Conservation (phyloP, 2,888 invertebrate genomes). For the Salpingus planirostris region DNA sequence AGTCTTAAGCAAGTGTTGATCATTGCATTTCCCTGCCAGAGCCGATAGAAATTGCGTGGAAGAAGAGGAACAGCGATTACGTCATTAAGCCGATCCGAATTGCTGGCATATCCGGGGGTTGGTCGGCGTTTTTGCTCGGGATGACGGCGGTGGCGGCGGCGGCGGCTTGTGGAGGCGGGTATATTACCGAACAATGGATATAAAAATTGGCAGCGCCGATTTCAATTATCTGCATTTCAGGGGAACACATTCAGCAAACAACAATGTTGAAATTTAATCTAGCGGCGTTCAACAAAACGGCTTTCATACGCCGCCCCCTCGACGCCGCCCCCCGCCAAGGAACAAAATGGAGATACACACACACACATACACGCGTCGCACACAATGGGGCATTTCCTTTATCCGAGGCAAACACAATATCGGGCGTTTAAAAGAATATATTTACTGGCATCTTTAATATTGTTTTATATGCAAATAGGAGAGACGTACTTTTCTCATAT, state of each 20-base stretch:
- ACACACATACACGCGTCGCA: constrained; percentile 4
- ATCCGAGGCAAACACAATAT: constrained; percentile 13
- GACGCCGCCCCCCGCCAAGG: no score
- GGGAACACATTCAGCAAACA: constrained; percentile 7
- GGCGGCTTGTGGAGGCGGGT: no score
- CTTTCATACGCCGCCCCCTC: constrained; percentile 14
- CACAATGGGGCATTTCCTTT: constrained; percentile 14
- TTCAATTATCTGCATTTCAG: constrained; percentile 14
- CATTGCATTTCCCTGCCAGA: no score
- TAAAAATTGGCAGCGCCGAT: constrained; percentile 8
- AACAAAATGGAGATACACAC: constrained; percentile 14
- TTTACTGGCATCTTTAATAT: constrained; percentile 15
- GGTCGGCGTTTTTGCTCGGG: no score
- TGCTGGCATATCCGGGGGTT: no score
- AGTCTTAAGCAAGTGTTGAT: no score
- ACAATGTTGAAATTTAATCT: constrained; percentile 16
- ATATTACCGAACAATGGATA: no score
- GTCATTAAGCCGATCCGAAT: no score
- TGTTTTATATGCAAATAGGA: constrained; percentile 15
- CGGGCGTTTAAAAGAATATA: constrained; percentile 15
- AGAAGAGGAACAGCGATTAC: no score
- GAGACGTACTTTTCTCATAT: no score
- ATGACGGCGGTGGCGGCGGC: no score
- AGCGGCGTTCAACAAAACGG: constrained; percentile 13
- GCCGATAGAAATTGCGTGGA: no score